Evolutionary conservation across 2,113 vertebrate species (phyloP), one percentile per base, ranked within the genome.

Genomic region (Zosterops japonicus): DNA sequence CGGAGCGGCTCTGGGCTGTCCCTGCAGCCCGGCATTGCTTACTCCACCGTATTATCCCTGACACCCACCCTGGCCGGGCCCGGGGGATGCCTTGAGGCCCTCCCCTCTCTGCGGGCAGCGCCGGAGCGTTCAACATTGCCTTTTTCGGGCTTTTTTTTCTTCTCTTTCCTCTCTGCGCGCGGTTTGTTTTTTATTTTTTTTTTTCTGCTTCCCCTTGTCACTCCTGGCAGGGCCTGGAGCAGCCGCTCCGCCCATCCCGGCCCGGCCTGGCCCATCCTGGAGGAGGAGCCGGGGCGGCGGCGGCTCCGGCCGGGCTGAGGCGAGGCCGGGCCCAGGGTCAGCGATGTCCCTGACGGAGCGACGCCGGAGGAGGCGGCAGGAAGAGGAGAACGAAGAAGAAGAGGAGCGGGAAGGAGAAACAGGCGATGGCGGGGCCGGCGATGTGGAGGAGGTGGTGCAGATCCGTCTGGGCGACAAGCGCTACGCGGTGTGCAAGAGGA

Each of bases 401-500:
- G 91, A 46, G 47, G 78, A 79, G 47, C 91, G 14, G 72, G 89
- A 83, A 55, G 75, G 35, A 31, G 84, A 41, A 29, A 63, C n/a
- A 22, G 80, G 50, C 25, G 70, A 36, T 14, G 80, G 39, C 39
- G 39, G 33, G 46, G 86, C 29, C 6, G 72, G 41, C 8, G 83
- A 28, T 5, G 98, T 98, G 6, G 98, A 99, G 68, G 98, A 99
- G 93, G 96, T 98, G 42, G 98, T 99, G 80, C 98, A 98, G 95
- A 99, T 99, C 89, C 97, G 98, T 25, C 97, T 99, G 97, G 99
- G 99, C 84, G 98, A 98, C 95, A 98, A 98, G 93, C 98, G 97
- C 69, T 99, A 99, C 96, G 97, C 98, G 80, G 99, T 99, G 94
- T 98, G 98, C 95, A 99, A 99, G 93, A 98, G 98, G 89, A 98